Percentiles rank a stretch among this genome's conserved stretches.
phyloP scores from a whole-genome alignment of 2,113 vertebrate species.

The Gyps fulvus region DNA sequence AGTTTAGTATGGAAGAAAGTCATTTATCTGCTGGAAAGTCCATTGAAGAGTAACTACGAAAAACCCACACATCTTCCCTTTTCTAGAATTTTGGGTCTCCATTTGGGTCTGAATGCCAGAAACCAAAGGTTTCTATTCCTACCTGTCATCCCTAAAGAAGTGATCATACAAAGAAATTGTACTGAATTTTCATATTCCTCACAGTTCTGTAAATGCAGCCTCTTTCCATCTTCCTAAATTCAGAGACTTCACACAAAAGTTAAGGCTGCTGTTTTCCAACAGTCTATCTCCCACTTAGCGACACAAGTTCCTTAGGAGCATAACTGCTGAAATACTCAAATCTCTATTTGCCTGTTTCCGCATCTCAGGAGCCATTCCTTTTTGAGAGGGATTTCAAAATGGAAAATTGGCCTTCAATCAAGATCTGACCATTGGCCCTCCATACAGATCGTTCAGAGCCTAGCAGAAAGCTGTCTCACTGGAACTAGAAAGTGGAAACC shows the following conservation, averaged over 20 bases:
- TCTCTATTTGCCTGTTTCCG: neutral
- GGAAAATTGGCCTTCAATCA: neutral
- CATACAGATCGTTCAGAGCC: neutral
- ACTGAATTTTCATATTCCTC: neutral
- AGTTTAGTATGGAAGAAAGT: neutral
- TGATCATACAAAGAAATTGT: neutral
- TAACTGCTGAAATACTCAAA: neutral
- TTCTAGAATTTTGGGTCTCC: neutral
- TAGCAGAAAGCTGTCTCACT: neutral
- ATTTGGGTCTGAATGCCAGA: neutral
- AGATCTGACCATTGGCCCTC: neutral
- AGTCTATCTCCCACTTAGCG: neutral
- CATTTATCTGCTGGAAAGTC: neutral
- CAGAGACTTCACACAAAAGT: neutral
- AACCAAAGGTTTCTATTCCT: neutral
- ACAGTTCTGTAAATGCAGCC: neutral
- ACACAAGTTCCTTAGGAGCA: neutral
- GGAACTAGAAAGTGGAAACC: neutral
- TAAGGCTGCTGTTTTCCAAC: neutral
- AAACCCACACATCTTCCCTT: neutral
- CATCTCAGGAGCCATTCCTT: neutral
- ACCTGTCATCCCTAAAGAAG: neutral
- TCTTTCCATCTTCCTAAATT: neutral
- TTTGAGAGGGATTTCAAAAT: neutral
- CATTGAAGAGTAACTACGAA: neutral